A percentile compares a stretch with the other conserved stretches of the same genome.
Evolutionary conservation across 1,140 invertebrate genomes (phyloP).

Genomic region (Lerema accius): DNA sequence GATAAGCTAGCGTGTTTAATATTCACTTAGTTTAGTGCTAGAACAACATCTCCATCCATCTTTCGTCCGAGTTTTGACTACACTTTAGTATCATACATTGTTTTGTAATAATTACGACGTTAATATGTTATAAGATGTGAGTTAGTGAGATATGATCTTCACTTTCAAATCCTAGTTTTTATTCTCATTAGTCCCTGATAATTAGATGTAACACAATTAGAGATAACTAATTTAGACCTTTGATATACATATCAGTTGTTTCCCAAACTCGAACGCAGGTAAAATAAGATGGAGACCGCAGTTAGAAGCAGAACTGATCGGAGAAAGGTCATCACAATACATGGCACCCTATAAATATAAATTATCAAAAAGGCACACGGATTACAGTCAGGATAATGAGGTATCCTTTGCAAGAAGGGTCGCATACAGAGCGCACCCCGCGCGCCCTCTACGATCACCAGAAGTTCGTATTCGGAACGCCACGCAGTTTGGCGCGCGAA

Average conservation of each 20-base stretch:
- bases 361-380: conserved; percentile 74
- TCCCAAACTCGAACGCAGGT: no score
- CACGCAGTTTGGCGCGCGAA: conserved; percentile 76
- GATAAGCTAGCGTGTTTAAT: conserved; percentile 27
- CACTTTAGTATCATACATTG: no score
- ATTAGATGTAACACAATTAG: no score
- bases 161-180: no score
- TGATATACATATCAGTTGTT: no score
- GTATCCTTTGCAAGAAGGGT: conserved; percentile 74
- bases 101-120: no score
- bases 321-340: conserved; percentile 24
- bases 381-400: conserved; percentile 79
- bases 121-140: no score
- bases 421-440: conserved; percentile 45
- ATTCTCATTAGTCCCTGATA: no score
- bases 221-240: no score
- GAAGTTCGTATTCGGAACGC: conserved; percentile 51
- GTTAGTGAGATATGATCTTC: no score
- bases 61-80: no score
- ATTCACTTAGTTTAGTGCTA: conserved; percentile 15
- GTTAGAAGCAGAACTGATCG: neutral
- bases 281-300: neutral
- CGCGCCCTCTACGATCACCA: conserved; percentile 69
- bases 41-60: neutral
- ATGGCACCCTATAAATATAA: conserved; percentile 63